A percentile compares a stretch with the other conserved stretches of the same genome.
Conservation (phyloP, 2,888 invertebrate genomes). For the Lasioglossum marginatum region DNA sequence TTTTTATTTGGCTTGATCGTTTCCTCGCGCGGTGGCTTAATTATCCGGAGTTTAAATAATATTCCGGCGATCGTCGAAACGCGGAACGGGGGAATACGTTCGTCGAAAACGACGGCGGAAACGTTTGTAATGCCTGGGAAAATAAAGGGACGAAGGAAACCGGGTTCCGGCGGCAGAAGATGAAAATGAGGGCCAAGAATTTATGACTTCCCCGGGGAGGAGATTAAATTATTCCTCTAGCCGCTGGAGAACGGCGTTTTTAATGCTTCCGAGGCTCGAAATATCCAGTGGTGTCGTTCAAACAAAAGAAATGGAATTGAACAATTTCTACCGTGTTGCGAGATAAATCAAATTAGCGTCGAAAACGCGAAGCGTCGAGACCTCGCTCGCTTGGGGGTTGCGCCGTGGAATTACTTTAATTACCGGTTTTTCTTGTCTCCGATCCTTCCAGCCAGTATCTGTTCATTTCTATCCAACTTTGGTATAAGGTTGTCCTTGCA, state of each 20-base stretch:
- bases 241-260: neutral
- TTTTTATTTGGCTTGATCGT: neutral
- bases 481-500: neutral
- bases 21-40: neutral
- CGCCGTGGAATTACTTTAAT: neutral
- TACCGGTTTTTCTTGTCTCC: neutral
- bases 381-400: neutral
- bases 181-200: constrained; percentile 24
- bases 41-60: neutral
- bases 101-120: neutral
- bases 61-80: neutral
- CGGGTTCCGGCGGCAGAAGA: neutral
- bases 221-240: constrained; percentile 30
- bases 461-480: neutral
- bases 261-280: neutral
- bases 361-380: neutral
- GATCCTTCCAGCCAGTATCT: neutral
- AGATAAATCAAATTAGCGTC: neutral
- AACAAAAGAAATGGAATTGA: neutral
- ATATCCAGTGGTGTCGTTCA: neutral
- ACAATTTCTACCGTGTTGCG: neutral
- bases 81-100: neutral
- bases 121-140: constrained; percentile 10
- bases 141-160: neutral
- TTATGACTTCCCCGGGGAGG: constrained; percentile 11